phyloP scores from a whole-genome alignment of 2,797 vertebrate species.

The Thaleichthys pacificus region DNA sequence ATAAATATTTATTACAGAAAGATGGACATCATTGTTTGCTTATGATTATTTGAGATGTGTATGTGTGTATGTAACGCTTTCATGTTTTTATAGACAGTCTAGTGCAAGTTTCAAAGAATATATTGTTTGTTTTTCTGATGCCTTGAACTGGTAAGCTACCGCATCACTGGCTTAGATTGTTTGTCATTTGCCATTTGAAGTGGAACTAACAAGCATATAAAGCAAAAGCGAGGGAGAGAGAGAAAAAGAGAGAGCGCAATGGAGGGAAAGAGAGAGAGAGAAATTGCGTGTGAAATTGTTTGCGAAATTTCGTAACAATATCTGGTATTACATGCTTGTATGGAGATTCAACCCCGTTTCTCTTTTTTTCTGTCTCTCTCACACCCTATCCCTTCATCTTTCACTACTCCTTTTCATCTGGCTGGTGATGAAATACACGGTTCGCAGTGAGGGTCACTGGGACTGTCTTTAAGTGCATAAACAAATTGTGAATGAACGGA shows the following conservation, averaged over 20 bases:
- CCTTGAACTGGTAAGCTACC: slow-evolving; percentile 61
- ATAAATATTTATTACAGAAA: neutral
- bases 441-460: neutral
- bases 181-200: slow-evolving; percentile 78
- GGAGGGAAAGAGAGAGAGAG: slow-evolving; percentile 41
- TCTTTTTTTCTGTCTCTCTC: slow-evolving; percentile 21
- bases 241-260: slow-evolving; percentile 46
- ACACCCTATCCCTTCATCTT: slow-evolving; percentile 18
- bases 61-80: too few species aligned
- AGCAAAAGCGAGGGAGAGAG: slow-evolving; percentile 48
- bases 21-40: neutral
- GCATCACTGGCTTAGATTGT: slow-evolving; percentile 72
- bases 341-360: slow-evolving; percentile 21
- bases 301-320: slow-evolving; percentile 50
- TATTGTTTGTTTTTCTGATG: slow-evolving; percentile 68
- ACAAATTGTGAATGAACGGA: neutral
- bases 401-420: neutral
- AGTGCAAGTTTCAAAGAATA: slow-evolving; percentile 61
- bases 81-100: neutral
- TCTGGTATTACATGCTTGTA: slow-evolving; percentile 50
- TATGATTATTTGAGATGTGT: neutral
- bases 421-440: neutral
- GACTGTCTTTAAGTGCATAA: neutral
- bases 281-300: slow-evolving; percentile 57
- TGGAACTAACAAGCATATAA: slow-evolving; percentile 81